These are phyloP conservation scores for Sterrhoptilus dennistouni DNA, from an alignment of 2,113 vertebrate species.

Conservation along the genomic window DNA sequence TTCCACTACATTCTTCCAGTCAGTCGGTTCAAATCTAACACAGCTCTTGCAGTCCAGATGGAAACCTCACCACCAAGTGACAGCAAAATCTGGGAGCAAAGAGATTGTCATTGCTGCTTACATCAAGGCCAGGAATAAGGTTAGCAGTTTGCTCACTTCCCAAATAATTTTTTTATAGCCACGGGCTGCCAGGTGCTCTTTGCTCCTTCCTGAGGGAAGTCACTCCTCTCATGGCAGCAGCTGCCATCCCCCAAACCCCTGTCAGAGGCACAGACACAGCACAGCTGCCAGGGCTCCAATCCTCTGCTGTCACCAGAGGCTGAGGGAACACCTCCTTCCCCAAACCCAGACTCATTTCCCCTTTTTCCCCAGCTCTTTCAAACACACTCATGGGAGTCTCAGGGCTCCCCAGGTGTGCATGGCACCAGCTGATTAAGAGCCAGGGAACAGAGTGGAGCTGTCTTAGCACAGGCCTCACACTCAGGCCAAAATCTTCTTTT, in stretches of 20 bases:
- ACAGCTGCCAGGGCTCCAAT: background rate
- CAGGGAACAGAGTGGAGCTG: background rate
- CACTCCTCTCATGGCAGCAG: background rate
- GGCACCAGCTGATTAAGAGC: background rate
- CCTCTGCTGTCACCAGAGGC: background rate
- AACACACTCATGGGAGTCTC: rapidly evolving
- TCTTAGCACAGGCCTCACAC: background rate
- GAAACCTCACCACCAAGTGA: background rate
- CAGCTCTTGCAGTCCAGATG: background rate
- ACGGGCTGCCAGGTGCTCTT: background rate
- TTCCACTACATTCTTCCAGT: background rate
- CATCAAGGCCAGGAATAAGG: background rate
- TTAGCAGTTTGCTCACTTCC: background rate
- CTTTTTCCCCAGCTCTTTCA: background rate
- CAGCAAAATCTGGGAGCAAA: conserved; percentile 15
- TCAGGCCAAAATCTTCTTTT: background rate
- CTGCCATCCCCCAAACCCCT: background rate
- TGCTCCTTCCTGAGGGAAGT: background rate
- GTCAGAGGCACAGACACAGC: background rate
- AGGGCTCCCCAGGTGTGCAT: background rate
- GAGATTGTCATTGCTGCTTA: conserved; percentile 18
- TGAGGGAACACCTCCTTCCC: background rate
- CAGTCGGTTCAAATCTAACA: background rate
- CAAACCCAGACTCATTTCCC: background rate
- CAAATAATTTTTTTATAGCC: background rate